Evolutionary conservation across 2,113 vertebrate genomes (phyloP), one percentile per base, ranked within the genome.

Genomic region (Lycaon pictus): DNA sequence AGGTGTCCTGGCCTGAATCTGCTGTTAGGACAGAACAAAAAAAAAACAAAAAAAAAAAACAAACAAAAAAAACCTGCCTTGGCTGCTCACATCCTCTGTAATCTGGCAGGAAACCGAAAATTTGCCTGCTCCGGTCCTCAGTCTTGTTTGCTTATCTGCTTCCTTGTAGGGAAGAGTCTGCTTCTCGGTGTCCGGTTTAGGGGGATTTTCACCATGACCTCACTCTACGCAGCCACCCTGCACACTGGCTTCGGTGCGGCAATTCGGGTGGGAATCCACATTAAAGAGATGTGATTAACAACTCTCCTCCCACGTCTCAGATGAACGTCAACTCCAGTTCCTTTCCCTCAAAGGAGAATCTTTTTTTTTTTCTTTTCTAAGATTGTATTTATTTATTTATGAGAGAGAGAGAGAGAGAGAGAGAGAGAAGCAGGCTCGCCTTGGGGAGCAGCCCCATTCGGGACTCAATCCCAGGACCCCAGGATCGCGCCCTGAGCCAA

Each of bases 161-260:
- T 98, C 97, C 97, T 96, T 55, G 83, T 83, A 83, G 96, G 89
- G 86, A 97, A 97, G 93, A 87, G 92, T 29, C 90, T 35, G 82
- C 69, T 76, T 95, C 95, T 63, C 76, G 84, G 98, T 82, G 98
- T 97, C 97, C 97, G 95, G 98, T 94, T 27, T 5, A 74, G 62
- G 97, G 97, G 97, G 83, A 83, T 94, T 98, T 97, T 98, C 87
- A 67, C 86, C 63, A 93, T 97, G 98, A 98, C 89, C 95, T 97
- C 98, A 98, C 82, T 60, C 97, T 58, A 27, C 76, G 63, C 87
- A 35, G 89, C 80, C n/a, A 20, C 67, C 76, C 5, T n/a, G 48
- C 72, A 43, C 67, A 22, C 90, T 11, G 91, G 58, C 37, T 58
- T 71, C 88, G 37, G 79, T 19, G 2, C 16, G 51, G 55, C 58